A percentile compares a stretch with the other conserved stretches of the same genome.
Evolutionary conservation across 2,888 invertebrate genomes (phyloP).

Genomic region (Drosophila maculinotata): DNA sequence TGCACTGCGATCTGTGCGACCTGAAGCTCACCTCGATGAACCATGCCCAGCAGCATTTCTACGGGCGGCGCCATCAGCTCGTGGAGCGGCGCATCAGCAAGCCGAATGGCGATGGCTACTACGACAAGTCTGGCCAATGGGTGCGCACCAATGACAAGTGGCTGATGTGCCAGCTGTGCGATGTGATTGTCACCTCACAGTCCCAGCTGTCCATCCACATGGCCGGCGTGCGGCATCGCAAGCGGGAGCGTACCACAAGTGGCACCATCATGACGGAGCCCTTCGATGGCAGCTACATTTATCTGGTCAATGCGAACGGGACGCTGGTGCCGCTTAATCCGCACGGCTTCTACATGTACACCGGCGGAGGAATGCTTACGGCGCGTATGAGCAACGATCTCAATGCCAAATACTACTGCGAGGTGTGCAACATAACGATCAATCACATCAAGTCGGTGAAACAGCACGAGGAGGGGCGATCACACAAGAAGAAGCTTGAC

Average conservation of each 20-base stretch:
- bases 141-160: constrained; percentile 66
- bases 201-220: constrained; percentile 65
- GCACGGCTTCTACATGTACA: constrained; percentile 23
- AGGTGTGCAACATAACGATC: constrained; percentile 59
- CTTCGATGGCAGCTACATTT: constrained; percentile 53
- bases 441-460: constrained; percentile 68
- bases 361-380: constrained; percentile 18
- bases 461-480: constrained; percentile 66
- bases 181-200: constrained; percentile 69
- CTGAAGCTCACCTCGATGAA: constrained; percentile 62
- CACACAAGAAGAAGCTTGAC: constrained; percentile 49
- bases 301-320: constrained; percentile 51
- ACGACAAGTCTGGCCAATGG: constrained; percentile 56
- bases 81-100: constrained; percentile 50
- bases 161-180: constrained; percentile 63
- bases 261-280: neutral
- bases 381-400: constrained; percentile 26
- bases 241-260: constrained; percentile 29
- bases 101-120: constrained; percentile 58
- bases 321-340: constrained; percentile 53
- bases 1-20: constrained; percentile 68
- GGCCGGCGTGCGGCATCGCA: constrained; percentile 65
- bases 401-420: constrained; percentile 56
- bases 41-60: constrained; percentile 68
- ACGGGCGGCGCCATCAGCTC: constrained; percentile 64